These are phyloP conservation scores for Spinus pinus DNA, from an alignment of 2,797 vertebrate genomes.

Conservation along the genomic window DNA sequence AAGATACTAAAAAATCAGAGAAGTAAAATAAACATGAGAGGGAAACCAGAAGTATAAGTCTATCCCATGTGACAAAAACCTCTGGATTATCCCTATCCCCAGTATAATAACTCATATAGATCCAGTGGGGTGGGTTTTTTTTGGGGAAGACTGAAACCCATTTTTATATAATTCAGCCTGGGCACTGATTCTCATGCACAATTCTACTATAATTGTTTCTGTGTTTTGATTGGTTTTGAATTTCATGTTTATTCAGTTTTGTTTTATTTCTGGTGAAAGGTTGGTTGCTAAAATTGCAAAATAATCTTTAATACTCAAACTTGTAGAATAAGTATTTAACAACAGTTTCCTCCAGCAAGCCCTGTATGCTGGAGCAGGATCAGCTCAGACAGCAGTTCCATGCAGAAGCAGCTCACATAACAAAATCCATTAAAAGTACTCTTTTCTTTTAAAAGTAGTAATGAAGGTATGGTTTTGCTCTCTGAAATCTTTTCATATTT, in stretches of 20 bases:
- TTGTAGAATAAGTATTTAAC: background rate
- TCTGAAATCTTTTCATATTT: background rate
- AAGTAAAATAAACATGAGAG: background rate
- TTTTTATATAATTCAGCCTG: background rate
- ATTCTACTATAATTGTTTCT: background rate
- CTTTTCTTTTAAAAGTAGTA: background rate
- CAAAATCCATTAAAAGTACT: background rate
- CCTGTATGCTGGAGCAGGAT: background rate
- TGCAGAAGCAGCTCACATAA: background rate
- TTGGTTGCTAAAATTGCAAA: background rate
- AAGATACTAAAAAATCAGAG: background rate
- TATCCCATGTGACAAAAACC: background rate
- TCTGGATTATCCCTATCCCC: rapidly evolving
- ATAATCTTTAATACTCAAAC: background rate
- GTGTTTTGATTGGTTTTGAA: background rate
- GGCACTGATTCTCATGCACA: background rate
- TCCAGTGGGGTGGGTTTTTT: background rate
- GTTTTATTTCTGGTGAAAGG: background rate
- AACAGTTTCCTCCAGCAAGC: background rate
- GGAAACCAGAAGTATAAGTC: background rate
- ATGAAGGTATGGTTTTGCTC: background rate
- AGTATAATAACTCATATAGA: background rate
- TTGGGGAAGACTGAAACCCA: background rate
- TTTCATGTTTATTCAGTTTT: background rate
- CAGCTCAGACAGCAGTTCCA: background rate